Conservation (phyloP, 2,888 invertebrate species). For the Sinodicranocentrus sp. region DNA sequence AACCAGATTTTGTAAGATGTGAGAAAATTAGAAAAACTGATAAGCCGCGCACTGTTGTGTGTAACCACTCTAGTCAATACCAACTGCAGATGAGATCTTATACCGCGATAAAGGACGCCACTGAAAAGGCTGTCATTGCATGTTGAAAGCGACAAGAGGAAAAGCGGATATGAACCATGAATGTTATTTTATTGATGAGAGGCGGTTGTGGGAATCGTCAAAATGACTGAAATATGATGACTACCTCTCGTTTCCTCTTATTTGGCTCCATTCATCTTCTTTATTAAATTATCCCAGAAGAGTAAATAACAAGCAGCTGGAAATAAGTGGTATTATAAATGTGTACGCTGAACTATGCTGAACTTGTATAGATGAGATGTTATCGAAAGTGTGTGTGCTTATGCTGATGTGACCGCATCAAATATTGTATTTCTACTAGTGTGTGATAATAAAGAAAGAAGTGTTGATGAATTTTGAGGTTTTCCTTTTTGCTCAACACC, state of each 20-base stretch:
- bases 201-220: neutral
- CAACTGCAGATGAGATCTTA: neutral
- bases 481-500: neutral
- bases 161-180: neutral
- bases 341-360: neutral
- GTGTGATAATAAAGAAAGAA: neutral
- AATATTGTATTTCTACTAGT: neutral
- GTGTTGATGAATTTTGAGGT: conserved; percentile 20
- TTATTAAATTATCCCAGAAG: conserved; percentile 43
- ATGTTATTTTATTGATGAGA: neutral
- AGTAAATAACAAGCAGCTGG: conserved; percentile 42
- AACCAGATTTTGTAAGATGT: too few relatives aligned
- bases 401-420: neutral
- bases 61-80: too few relatives aligned
- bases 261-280: conserved; percentile 22
- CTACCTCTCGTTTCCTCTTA: conserved; percentile 21
- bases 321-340: neutral
- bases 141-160: neutral
- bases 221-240: conserved; percentile 32
- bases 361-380: neutral
- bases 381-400: conserved; percentile 25
- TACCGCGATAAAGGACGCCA: neutral
- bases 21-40: too few relatives aligned
- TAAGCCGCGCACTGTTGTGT: too few relatives aligned
- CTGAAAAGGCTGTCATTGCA: neutral